These are phyloP conservation scores for Rhea pennata DNA, from an alignment of 2,113 vertebrate genomes.

Conservation along the genomic window DNA sequence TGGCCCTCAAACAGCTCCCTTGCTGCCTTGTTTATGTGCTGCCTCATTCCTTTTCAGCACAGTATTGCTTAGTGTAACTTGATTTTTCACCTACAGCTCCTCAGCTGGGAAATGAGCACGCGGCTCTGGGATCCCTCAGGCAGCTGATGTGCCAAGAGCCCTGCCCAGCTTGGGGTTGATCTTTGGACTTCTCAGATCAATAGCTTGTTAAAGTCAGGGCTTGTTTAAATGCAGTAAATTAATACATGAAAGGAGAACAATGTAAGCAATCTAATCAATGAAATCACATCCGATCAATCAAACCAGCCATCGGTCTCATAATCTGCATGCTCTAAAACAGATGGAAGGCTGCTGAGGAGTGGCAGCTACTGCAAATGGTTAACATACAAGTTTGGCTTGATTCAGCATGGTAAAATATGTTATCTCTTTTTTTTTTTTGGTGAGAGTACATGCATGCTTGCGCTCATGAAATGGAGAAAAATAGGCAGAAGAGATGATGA, in stretches of 20 bases:
- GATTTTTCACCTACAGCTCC: neutral
- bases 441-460: neutral
- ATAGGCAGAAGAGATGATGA: neutral
- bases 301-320: neutral
- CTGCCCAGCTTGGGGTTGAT: neutral
- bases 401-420: neutral
- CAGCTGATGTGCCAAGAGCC: neutral
- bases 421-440: neutral
- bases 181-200: neutral
- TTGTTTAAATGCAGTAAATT: neutral
- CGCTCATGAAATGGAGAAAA: neutral
- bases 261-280: neutral
- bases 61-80: fast-evolving
- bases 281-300: neutral
- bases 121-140: neutral
- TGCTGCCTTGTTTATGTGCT: neutral
- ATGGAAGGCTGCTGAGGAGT: neutral
- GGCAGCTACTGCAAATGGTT: neutral
- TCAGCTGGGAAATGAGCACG: neutral
- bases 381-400: neutral
- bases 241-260: neutral
- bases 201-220: fast-evolving
- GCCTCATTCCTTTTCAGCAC: neutral
- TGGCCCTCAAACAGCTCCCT: neutral
- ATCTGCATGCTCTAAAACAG: neutral